Evolutionary conservation across 2,888 invertebrate genomes (phyloP), one percentile per base, ranked within the genome.

Genomic region (Heliconius sara): DNA sequence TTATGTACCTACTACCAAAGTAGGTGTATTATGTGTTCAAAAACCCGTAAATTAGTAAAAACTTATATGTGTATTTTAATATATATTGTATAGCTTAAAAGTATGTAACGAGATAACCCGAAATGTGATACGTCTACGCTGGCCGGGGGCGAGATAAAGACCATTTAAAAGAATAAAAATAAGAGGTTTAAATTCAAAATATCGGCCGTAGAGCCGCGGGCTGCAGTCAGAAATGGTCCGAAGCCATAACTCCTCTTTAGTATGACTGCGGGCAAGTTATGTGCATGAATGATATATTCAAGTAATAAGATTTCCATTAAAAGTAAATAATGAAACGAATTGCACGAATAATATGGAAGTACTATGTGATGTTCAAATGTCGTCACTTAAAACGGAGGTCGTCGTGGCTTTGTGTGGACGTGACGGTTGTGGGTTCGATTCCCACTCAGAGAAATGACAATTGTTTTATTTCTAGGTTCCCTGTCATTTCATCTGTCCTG

Each of bases 71-170:
- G 6, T 34, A 34, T 34, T 0, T 34, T 4, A 6, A 39, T 80
- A 84, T 85, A 89, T 86, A 87, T 47, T 47, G 7, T 52, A 52
- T 19, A 9, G 86, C 87, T 88, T 80, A 79, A 91, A 91, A 90
- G 87, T 87, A 85, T 89, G 92, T 91, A 92, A 93, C 92, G 90
- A 94, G 91, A 93, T 92, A 92, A 91, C 90, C 87, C 89, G 94
- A 93, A 94, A 95, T 91, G 92, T 89, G 93, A 95, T 93, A 92
- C 89, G 89, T 88, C 90, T 91, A 93, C 91, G 87, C 86, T 90
- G 91, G 91, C 91, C 90, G 90, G 91, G 90, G 92, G 91, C 89
- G 88, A 92, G 90, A 92, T 92, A 93, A 92, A 93, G 90, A 89
- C 90, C 88, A 89, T 89, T 91, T 90, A 88, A 88, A 89, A 90